Conservation (phyloP, 2,888 invertebrate species). For the Terebella lapidaria region DNA sequence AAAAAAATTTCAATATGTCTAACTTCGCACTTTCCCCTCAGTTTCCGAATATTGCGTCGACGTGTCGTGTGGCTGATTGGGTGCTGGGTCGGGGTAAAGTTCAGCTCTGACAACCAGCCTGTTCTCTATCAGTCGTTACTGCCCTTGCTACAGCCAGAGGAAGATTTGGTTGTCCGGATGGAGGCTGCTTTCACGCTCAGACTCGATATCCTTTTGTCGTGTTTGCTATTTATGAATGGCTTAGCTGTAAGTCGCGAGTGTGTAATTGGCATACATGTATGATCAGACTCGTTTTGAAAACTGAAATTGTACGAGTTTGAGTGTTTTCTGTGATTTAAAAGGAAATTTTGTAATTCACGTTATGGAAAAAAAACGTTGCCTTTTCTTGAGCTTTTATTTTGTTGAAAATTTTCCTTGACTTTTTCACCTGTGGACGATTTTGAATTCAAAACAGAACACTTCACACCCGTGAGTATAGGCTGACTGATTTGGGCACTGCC, state of each 20-base stretch:
- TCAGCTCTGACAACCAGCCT: slow-evolving; percentile 73
- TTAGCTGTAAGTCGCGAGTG: background rate
- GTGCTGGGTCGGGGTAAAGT: slow-evolving; percentile 68
- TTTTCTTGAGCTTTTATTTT: too few relatives aligned
- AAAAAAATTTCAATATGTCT: background rate
- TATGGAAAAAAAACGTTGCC: too few relatives aligned
- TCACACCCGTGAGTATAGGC: slow-evolving; percentile 62
- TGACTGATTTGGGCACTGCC: too few relatives aligned
- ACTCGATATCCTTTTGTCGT: slow-evolving; percentile 59
- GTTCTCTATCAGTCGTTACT: slow-evolving; percentile 67
- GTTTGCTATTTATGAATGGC: background rate
- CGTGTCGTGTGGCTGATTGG: slow-evolving; percentile 59
- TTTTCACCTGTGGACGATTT: slow-evolving; percentile 70
- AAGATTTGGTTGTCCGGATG: slow-evolving; percentile 83
- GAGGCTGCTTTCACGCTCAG: slow-evolving; percentile 81
- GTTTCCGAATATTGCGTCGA: slow-evolving; percentile 47
- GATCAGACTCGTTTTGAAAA: too few relatives aligned
- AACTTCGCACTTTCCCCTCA: slow-evolving; percentile 13
- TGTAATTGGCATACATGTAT: too few relatives aligned
- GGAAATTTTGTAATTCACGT: too few relatives aligned
- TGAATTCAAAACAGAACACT: slow-evolving; percentile 81
- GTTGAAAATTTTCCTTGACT: slow-evolving; percentile 4
- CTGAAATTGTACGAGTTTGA: too few relatives aligned
- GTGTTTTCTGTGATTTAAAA: too few relatives aligned
- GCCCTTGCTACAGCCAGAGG: slow-evolving; percentile 67